These are phyloP conservation scores for Phoeniculus purpureus DNA, from an alignment of 2,797 vertebrate species.

Conservation along the genomic window DNA sequence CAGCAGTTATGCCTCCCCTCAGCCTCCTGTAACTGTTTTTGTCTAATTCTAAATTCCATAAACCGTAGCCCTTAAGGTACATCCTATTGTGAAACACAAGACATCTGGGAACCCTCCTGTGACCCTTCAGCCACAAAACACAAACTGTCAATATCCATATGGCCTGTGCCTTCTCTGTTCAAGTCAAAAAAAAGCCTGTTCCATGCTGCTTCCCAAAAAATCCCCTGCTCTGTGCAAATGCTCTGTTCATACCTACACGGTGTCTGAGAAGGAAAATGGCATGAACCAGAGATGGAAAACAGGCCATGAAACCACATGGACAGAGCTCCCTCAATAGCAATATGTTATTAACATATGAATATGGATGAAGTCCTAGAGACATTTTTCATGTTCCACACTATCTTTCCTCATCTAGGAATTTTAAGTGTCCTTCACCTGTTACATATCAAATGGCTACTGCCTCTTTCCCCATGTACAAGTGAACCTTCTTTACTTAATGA, in stretches of 20 bases:
- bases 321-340: neutral
- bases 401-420: neutral
- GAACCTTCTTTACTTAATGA: neutral
- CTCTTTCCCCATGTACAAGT: neutral
- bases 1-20: no score
- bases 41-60: neutral
- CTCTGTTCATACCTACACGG: fast-evolving
- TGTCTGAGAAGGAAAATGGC: neutral
- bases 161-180: neutral
- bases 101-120: constrained; percentile 27
- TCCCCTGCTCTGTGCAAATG: neutral
- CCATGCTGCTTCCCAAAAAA: neutral
- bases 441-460: neutral
- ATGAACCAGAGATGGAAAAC: neutral
- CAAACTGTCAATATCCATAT: constrained; percentile 12
- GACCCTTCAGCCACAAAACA: constrained; percentile 17
- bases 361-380: fast-evolving
- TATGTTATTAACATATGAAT: neutral
- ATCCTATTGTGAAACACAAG: neutral
- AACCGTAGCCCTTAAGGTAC: neutral
- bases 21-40: neutral
- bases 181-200: neutral
- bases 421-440: neutral
- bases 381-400: neutral
- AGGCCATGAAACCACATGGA: neutral